Percentiles rank a stretch among this genome's conserved stretches.
Conservation (phyloP, 2,113 vertebrate genomes). For the Agapornis roseicollis region DNA sequence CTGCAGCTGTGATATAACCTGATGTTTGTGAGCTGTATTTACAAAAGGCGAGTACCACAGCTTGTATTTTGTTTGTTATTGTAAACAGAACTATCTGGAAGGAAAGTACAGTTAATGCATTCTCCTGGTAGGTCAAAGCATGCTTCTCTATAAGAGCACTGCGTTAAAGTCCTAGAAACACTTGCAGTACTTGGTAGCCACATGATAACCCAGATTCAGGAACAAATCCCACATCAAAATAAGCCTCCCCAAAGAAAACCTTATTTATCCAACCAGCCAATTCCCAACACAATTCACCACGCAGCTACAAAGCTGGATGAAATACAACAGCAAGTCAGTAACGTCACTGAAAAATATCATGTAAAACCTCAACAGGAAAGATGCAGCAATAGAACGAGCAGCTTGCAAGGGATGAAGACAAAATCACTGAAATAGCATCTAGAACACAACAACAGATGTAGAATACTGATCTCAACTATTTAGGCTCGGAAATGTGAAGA, state of each 20-base stretch:
- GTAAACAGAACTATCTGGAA: not conserved
- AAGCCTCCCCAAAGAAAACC: not conserved
- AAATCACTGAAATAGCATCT: not conserved
- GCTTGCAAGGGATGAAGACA: not conserved
- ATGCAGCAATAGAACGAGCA: not conserved
- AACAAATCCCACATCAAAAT: constrained; percentile 8
- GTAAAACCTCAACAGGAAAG: not conserved
- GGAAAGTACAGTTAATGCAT: not conserved
- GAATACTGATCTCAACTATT: not conserved
- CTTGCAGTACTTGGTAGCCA: not conserved
- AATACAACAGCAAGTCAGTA: not conserved
- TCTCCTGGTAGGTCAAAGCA: not conserved
- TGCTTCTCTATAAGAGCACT: not conserved
- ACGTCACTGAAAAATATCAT: not conserved
- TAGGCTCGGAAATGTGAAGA: not conserved
- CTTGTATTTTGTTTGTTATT: not conserved
- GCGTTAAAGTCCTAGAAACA: not conserved
- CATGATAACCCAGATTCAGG: constrained; percentile 1
- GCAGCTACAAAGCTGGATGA: not conserved
- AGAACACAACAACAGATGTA: not conserved
- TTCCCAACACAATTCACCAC: not conserved
- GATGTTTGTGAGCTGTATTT: not conserved
- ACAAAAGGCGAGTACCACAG: rapidly evolving
- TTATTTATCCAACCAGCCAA: not conserved
- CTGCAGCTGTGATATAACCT: not conserved